A percentile compares a stretch with the other conserved stretches of the same genome.
Conservation (phyloP, 2,797 vertebrate genomes). For the Melopsittacus undulatus region DNA sequence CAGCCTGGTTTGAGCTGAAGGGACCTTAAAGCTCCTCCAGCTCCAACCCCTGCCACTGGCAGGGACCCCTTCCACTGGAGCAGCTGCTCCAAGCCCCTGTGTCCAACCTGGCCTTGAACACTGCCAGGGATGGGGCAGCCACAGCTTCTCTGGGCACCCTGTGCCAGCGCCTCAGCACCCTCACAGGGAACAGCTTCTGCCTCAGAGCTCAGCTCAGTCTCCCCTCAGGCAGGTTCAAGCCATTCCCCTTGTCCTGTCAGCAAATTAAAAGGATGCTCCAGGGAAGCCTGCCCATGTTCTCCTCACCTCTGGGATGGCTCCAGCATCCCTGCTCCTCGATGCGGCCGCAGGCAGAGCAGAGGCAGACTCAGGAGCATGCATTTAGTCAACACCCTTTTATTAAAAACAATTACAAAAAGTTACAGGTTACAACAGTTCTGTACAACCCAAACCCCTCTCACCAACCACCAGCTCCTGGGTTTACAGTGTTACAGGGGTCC, state of each 20-base stretch:
- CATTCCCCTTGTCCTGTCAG: not conserved
- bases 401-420: slow-evolving; percentile 72
- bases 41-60: accelerated
- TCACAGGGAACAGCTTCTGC: not conserved
- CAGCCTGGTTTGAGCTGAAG: not conserved
- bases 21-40: too few species aligned
- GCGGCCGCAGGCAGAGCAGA: not conserved
- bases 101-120: too few species aligned
- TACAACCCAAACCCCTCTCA: slow-evolving; percentile 22
- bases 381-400: slow-evolving; percentile 67
- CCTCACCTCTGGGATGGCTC: not conserved
- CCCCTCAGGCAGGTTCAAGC: not conserved
- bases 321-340: accelerated
- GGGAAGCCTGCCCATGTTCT: not conserved
- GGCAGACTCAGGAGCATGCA: not conserved
- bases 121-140: too few species aligned
- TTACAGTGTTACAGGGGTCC: not conserved
- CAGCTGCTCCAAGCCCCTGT: too few species aligned
- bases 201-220: not conserved
- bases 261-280: not conserved
- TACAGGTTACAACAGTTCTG: slow-evolving; percentile 40
- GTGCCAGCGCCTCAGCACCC: too few species aligned
- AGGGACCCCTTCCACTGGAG: too few species aligned
- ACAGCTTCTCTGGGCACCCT: too few species aligned
- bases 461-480: not conserved